Percentiles rank a stretch among this genome's conserved stretches.
Conservation (phyloP, 2,888 invertebrate genomes). For the Drosophila ezoana region DNA sequence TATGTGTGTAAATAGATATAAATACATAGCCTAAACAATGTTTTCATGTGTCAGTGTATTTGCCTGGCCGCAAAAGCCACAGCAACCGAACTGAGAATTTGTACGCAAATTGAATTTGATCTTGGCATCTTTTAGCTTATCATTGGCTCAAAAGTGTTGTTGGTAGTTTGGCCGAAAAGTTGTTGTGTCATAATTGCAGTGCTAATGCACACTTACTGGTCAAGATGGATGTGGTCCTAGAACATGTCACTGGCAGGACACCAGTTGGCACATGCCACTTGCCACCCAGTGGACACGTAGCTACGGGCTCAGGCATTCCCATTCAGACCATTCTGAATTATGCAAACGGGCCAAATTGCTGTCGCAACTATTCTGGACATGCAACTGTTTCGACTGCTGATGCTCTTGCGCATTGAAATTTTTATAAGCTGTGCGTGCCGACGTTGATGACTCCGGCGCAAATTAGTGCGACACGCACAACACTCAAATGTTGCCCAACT, state of each 20-base stretch:
- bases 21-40: neutral
- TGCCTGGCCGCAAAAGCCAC: conserved; percentile 36
- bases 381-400: conserved; percentile 55
- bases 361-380: conserved; percentile 67
- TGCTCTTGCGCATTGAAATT: conserved; percentile 52
- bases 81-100: conserved; percentile 28
- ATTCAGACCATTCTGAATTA: conserved; percentile 50
- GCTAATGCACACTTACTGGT: conserved; percentile 51
- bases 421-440: conserved; percentile 73
- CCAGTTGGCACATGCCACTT: conserved; percentile 8
- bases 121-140: conserved; percentile 28
- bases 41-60: neutral
- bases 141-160: conserved; percentile 6
- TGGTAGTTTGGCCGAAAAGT: conserved; percentile 10
- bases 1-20: neutral
- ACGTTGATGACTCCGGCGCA: conserved; percentile 45
- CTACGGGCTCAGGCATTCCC: conserved; percentile 1
- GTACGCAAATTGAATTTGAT: conserved; percentile 28
- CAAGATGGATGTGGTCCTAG: conserved; percentile 21
- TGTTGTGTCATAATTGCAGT: conserved; percentile 48
- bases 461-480: conserved; percentile 74
- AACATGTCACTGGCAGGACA: neutral
- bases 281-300: conserved; percentile 28
- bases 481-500: conserved; percentile 38
- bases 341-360: conserved; percentile 67